A percentile compares a stretch with the other conserved stretches of the same genome.
These are phyloP conservation scores for Microctenopoma lineatum DNA, from an alignment of 2,797 vertebrate species.

Conservation along the genomic window DNA sequence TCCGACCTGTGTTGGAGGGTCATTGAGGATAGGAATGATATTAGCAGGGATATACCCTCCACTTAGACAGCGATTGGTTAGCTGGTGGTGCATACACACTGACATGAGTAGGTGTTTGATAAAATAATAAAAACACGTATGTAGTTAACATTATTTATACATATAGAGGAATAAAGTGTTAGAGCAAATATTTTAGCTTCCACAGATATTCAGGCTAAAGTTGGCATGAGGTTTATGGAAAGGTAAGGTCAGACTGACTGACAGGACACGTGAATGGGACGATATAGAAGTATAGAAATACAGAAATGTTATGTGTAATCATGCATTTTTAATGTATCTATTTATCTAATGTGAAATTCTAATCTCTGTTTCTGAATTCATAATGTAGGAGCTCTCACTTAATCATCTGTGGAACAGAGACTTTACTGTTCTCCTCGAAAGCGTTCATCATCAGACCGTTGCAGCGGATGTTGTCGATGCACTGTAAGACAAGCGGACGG, in stretches of 20 bases:
- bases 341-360: constrained; percentile 2
- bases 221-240: too few relatives aligned
- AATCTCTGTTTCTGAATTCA: constrained; percentile 28
- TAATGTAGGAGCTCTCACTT: constrained; percentile 85
- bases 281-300: background rate
- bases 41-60: background rate
- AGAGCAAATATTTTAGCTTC: too few relatives aligned
- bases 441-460: constrained; percentile 99
- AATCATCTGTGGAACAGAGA: constrained; percentile 97
- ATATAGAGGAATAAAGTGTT: too few relatives aligned
- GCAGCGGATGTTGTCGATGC: constrained; percentile 98
- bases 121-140: too few relatives aligned
- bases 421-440: constrained; percentile 98
- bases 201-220: too few relatives aligned
- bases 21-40: constrained; percentile 21
- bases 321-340: constrained; percentile 9
- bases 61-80: too few relatives aligned
- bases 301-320: background rate
- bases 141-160: too few relatives aligned
- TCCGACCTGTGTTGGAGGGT: constrained; percentile 88
- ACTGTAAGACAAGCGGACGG: constrained; percentile 79
- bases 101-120: too few relatives aligned
- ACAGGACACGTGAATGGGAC: background rate
- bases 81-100: too few relatives aligned
- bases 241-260: too few relatives aligned